These are phyloP conservation scores for Nebria salina DNA, from an alignment of 2,888 invertebrate genomes.

Conservation along the genomic window DNA sequence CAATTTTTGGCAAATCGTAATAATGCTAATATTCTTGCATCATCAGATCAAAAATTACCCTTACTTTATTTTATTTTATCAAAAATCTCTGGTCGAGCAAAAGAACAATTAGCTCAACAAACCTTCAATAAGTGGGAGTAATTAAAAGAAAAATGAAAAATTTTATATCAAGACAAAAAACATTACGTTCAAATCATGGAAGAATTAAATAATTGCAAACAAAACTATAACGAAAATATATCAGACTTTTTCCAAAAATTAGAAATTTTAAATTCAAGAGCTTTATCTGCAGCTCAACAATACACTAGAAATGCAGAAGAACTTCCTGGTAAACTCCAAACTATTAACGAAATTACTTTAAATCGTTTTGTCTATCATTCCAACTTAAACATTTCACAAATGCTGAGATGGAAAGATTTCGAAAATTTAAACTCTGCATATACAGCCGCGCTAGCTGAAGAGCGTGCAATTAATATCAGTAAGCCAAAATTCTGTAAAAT, in stretches of 20 bases:
- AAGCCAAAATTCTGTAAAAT: background rate
- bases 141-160: too few relatives aligned
- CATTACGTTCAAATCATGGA: too few relatives aligned
- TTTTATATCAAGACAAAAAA: too few relatives aligned
- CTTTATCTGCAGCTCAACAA: background rate
- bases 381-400: background rate
- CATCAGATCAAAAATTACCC: too few relatives aligned
- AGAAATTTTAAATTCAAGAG: background rate
- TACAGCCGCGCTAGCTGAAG: background rate
- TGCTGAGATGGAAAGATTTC: background rate
- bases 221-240: too few relatives aligned
- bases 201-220: too few relatives aligned
- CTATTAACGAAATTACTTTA: background rate
- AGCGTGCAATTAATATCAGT: background rate
- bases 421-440: background rate
- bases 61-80: too few relatives aligned
- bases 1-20: too few relatives aligned
- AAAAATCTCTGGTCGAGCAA: too few relatives aligned
- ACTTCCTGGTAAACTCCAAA: background rate
- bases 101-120: too few relatives aligned
- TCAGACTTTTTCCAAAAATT: background rate
- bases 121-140: too few relatives aligned
- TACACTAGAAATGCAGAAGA: background rate
- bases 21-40: too few relatives aligned
- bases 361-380: background rate